Evolutionary conservation across 2,113 vertebrate genomes (phyloP), one percentile per base, ranked within the genome.

Genomic region (Pangasianodon gigas): DNA sequence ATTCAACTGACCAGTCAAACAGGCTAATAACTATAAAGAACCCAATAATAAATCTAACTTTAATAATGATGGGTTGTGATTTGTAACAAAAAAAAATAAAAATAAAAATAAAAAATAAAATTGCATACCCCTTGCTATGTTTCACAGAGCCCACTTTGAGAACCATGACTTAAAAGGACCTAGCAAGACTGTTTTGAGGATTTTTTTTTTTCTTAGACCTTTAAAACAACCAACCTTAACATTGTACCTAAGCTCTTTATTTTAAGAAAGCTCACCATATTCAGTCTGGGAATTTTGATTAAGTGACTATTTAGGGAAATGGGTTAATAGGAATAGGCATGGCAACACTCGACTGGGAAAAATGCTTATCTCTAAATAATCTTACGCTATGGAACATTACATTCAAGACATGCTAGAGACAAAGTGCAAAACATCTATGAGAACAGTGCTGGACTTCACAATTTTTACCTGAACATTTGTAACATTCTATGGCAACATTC

Each of bases 401-500:
- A 90, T 90, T 90, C 91, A 44, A 83, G 82, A 89, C 81, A 90
- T 90, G 89, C 89, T 86, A 87, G 51, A 90, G 84, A 87, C 84
- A 87, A 89, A 89, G 89, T 89, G 89, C 91, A 90, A 89, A 90
- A 85, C 88, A 82, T 89, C 89, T 81, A 86, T 44, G 46, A 75
- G 60, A 89, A 86, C 67, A 88, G 14, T 84, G 75, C 26, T 90
- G 86, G 60, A 89, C 58, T 54, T 85, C 19, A 84, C 74, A 79
- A n/a, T 54, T 88, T 88, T 88, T 46, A 88, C 86, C 67, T 29
- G 79, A 84, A 75, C 16, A n/a, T 62, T 71, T 69, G 29, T 62
- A 46, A 60, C 54, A 65, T 87, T 24, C 37, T 52, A 46, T 85
- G 82, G 88, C 82, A 74, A 89, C 67, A 60, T 58, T 89, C 14